Percentiles rank a stretch among this genome's conserved stretches.
Evolutionary conservation across 2,797 vertebrate species (phyloP).

Genomic region (Euphonia xanthogaster): DNA sequence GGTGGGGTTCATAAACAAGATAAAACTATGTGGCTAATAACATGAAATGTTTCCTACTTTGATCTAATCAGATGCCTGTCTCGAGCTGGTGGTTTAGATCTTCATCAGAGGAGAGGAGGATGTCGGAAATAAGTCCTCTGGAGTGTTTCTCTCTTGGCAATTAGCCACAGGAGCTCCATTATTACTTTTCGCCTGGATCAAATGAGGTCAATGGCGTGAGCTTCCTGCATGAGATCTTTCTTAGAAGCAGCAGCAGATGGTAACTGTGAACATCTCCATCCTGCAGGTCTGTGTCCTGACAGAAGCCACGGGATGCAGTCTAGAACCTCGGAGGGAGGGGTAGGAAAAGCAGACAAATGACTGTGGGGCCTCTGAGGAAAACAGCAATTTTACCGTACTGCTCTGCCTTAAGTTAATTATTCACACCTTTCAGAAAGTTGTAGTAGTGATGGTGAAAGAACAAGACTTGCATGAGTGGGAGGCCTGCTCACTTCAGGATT

Average conservation of each 20-base stretch:
- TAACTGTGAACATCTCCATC: constrained; percentile 9
- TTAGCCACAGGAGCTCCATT: constrained; percentile 62
- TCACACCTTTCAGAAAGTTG: not conserved
- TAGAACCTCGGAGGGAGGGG: not conserved
- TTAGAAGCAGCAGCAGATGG: not conserved
- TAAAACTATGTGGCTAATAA: constrained; percentile 70
- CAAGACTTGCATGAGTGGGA: fast-evolving
- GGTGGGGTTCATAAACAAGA: constrained; percentile 58
- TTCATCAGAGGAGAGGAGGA: constrained; percentile 68
- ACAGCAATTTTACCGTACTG: fast-evolving
- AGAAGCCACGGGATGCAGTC: not conserved
- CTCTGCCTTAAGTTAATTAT: not conserved
- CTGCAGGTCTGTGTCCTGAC: not conserved
- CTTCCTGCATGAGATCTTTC: constrained; percentile 9
- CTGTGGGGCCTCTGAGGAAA: not conserved
- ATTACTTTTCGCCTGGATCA: constrained; percentile 41
- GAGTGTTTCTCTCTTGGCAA: constrained; percentile 64
- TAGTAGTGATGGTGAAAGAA: not conserved
- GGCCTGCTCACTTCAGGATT: not conserved
- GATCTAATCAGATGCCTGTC: constrained; percentile 73
- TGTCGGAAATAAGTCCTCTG: constrained; percentile 68
- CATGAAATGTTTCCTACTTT: constrained; percentile 63
- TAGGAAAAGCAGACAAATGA: not conserved
- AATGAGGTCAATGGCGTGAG: constrained; percentile 39
- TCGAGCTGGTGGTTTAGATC: constrained; percentile 70